Evolutionary conservation across 2,797 vertebrate species (phyloP).

Genomic region (Pseudochirops corinnae): DNA sequence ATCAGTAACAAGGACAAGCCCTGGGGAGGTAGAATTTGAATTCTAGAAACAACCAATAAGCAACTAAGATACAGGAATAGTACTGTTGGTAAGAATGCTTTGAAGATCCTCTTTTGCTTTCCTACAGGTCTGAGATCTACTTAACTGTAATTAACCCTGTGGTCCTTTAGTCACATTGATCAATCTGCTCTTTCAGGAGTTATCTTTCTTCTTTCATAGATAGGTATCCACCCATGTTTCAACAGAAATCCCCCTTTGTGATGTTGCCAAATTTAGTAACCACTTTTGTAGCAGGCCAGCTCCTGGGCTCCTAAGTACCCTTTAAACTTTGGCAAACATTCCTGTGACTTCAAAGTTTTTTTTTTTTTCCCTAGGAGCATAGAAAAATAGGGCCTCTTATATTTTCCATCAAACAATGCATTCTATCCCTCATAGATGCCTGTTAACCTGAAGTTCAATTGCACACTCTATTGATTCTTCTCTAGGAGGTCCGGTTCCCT

Average conservation of each 20-base stretch:
- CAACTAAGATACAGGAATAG: neutral
- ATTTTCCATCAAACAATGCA: neutral
- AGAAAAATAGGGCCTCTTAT: neutral
- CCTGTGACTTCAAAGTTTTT: neutral
- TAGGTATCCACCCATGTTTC: neutral
- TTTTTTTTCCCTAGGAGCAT: neutral
- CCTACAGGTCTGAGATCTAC: neutral
- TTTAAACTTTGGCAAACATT: neutral
- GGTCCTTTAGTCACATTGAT: neutral
- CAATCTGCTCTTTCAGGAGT: neutral
- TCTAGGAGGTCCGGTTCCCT: neutral
- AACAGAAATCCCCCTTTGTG: neutral
- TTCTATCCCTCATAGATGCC: neutral
- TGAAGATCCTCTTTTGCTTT: neutral
- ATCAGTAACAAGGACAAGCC: neutral
- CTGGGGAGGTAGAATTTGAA: neutral
- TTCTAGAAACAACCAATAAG: neutral
- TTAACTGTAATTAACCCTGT: neutral
- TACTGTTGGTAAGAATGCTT: neutral
- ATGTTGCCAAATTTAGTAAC: neutral
- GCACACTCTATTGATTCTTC: neutral
- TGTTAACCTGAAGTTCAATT: neutral
- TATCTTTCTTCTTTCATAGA: neutral
- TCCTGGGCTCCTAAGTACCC: neutral
- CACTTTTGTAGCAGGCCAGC: neutral